phyloP scores from a whole-genome alignment of 1,140 invertebrate species.

The Gonioctena quinquepunctata region DNA sequence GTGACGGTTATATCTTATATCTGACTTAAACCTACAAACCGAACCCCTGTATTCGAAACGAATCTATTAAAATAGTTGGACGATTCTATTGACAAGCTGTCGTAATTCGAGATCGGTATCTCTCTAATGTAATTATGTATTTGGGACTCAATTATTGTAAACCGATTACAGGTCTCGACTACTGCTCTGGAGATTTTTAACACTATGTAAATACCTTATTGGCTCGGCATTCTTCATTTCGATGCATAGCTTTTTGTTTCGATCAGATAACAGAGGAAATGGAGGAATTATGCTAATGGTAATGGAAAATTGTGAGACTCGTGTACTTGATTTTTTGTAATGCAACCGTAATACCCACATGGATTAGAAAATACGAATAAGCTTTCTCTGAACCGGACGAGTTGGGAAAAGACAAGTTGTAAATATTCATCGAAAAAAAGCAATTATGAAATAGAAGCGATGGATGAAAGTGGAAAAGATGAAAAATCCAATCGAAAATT shows the following conservation, averaged over 20 bases:
- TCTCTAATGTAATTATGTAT: neutral
- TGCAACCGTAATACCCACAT: neutral
- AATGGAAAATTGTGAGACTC: neutral
- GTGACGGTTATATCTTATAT: too few species aligned
- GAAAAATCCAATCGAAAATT: too few species aligned
- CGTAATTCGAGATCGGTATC: neutral
- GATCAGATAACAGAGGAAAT: neutral
- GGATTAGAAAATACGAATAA: neutral
- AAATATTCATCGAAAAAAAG: too few species aligned
- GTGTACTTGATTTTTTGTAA: neutral
- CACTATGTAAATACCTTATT: neutral
- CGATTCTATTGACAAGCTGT: neutral
- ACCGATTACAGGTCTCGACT: neutral
- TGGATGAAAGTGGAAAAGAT: too few species aligned
- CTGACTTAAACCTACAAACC: too few species aligned
- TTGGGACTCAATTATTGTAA: neutral
- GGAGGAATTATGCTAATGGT: neutral
- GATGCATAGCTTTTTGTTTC: neutral
- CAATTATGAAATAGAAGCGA: too few species aligned
- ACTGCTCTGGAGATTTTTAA: neutral
- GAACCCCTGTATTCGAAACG: too few species aligned
- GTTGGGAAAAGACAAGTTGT: too few species aligned
- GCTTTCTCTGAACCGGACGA: neutral
- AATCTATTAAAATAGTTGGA: neutral
- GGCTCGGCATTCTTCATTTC: neutral